Evolutionary conservation across 2,797 vertebrate genomes (phyloP).

Genomic region (Micropoecilia bifurca): DNA sequence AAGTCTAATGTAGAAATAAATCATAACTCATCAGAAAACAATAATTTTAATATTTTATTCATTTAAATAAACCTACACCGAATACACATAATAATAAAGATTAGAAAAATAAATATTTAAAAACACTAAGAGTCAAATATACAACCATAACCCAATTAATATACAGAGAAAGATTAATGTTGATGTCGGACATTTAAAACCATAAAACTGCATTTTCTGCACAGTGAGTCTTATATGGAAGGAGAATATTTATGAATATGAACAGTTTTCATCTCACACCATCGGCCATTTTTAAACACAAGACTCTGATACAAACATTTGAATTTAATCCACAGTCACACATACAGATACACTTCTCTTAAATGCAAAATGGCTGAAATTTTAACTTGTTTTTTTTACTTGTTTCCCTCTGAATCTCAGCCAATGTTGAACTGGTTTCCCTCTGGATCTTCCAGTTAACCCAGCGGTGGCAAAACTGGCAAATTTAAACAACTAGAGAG

Average conservation of each 20-base stretch:
- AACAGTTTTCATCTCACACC: not conserved
- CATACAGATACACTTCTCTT: not conserved
- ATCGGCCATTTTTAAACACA: not conserved
- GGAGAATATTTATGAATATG: slow-evolving; percentile 19
- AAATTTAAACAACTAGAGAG: too few relatives aligned
- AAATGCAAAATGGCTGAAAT: not conserved
- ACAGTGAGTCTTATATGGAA: slow-evolving; percentile 37
- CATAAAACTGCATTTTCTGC: slow-evolving; percentile 74
- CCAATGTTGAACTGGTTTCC: too few relatives aligned
- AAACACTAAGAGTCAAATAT: slow-evolving; percentile 55
- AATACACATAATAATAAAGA: slow-evolving; percentile 74
- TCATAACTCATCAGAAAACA: not conserved
- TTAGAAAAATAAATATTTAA: slow-evolving; percentile 78
- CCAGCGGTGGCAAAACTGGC: too few relatives aligned
- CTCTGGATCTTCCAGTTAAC: not conserved
- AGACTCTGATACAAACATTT: not conserved
- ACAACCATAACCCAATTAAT: slow-evolving; percentile 46
- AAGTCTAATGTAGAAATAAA: not conserved
- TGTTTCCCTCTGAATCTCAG: not conserved
- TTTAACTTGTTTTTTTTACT: not conserved
- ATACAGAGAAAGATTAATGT: slow-evolving; percentile 42
- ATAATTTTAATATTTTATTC: slow-evolving; percentile 57
- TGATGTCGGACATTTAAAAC: slow-evolving; percentile 58
- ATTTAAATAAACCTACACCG: slow-evolving; percentile 76
- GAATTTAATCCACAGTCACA: slow-evolving; percentile 1